Evolutionary conservation across 1,140 invertebrate genomes (phyloP), one percentile per base, ranked within the genome.

Genomic region (Thaumetopoea pityocampa): DNA sequence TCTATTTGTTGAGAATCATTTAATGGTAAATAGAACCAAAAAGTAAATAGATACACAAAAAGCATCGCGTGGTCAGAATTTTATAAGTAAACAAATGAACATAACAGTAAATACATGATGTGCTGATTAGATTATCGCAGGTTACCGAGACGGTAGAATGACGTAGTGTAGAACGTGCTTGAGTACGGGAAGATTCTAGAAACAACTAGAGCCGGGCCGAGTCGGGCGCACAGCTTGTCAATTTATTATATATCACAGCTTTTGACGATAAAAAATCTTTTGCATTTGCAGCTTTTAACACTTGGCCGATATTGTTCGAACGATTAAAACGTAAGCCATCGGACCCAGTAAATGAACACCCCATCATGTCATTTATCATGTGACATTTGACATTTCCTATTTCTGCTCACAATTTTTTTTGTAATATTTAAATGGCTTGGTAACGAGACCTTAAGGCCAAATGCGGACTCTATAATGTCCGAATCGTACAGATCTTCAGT

Each of bases 181-280:
- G 29, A 41, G 36, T 26, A 36, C 27, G 16, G 24, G 29, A 37
- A 47, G 47, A 29, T 37, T 44, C 22, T 46, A 53, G 44, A 55
- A 55, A 48, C 61, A 54, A 57, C 53, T 50, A 57, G 61, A 60
- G 57, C 63, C 65, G 58, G 67, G 61, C 41, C 56, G 45, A 59
- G 67, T 64, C 73, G 30, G 57, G 54, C 70, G 70, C 64, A 61
- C 72, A 65, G 54, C 77, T 73, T 73, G 76, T 71, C 72, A 62
- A 70, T 80, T 78, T n/a, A n/a, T 77, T 54, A 71, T 79, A 80
- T 83, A 83, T 83, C 79, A 83, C 79, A 83, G 79, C 76, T 83
- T 83, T 83, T 83, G 79, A 83, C 79, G 79, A 83, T 83, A 76
- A 83, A 74, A 78, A 83, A 83, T 83, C 74, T 83, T 83, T 83